Evolutionary conservation across 2,113 vertebrate species (phyloP).

Genomic region (Mionectes macconnelli): DNA sequence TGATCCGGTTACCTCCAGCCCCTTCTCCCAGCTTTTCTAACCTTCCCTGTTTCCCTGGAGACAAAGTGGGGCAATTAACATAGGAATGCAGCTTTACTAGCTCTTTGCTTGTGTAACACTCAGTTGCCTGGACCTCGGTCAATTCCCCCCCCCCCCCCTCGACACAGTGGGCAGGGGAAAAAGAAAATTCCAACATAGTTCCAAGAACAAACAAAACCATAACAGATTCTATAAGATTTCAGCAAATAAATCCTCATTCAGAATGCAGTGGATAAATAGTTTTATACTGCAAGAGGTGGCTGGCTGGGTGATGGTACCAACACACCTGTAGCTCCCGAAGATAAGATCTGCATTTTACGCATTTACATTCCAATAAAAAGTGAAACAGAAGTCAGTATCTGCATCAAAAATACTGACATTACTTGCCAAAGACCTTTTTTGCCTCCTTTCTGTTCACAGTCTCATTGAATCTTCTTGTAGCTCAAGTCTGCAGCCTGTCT

Average conservation of each 20-base stretch:
- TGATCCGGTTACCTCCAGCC: too few relatives aligned
- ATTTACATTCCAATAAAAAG: background rate
- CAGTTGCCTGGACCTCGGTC: too few relatives aligned
- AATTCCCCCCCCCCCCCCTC: too few relatives aligned
- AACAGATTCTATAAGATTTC: background rate
- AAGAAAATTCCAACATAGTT: too few relatives aligned
- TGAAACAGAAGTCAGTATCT: background rate
- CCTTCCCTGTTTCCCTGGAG: too few relatives aligned
- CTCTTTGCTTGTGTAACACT: too few relatives aligned
- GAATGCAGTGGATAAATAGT: background rate
- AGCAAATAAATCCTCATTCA: background rate
- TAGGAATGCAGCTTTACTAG: too few relatives aligned
- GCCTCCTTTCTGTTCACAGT: background rate
- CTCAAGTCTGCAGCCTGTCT: background rate
- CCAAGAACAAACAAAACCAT: too few relatives aligned
- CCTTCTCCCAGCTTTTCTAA: too few relatives aligned
- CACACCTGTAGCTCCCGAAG: background rate
- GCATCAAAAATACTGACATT: background rate
- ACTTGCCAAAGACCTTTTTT: background rate
- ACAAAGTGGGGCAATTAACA: too few relatives aligned
- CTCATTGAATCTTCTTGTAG: background rate
- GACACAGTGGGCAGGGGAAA: too few relatives aligned
- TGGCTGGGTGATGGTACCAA: background rate
- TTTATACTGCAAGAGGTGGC: background rate
- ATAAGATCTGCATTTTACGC: rapidly evolving